A percentile compares a stretch with the other conserved stretches of the same genome.
phyloP scores from a whole-genome alignment of 2,113 vertebrate genomes.

The Etheostoma spectabile region DNA sequence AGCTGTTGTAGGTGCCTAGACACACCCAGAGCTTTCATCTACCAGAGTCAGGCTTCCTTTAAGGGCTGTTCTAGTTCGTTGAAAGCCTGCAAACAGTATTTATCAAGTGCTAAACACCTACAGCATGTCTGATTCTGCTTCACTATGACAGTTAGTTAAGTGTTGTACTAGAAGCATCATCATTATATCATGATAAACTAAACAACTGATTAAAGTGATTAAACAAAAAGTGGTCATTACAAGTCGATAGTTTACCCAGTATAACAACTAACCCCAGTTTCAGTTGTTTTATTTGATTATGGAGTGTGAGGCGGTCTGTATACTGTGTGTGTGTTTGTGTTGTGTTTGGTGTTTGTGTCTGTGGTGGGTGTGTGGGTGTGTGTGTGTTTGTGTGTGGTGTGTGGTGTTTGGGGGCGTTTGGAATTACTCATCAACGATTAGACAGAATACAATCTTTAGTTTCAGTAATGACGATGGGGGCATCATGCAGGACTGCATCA shows the following conservation, averaged over 20 bases:
- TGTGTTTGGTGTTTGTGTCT: too few species aligned
- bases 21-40: conserved; percentile 51
- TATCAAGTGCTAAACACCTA: conserved; percentile 3
- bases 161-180: not conserved
- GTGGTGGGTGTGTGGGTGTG: conserved; percentile 9
- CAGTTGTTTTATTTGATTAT: not conserved
- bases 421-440: not conserved
- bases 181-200: not conserved
- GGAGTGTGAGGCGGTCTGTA: not conserved
- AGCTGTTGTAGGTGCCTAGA: conserved; percentile 41
- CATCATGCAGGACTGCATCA: not conserved
- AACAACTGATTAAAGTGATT: not conserved
- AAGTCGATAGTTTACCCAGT: not conserved
- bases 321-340: not conserved
- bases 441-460: not conserved
- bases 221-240: not conserved
- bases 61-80: conserved; percentile 1
- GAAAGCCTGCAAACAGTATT: not conserved
- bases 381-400: conserved; percentile 2
- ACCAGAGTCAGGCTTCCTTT: conserved; percentile 11
- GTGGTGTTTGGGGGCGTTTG: not conserved
- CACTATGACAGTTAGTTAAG: not conserved
- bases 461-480: not conserved
- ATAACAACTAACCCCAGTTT: not conserved
- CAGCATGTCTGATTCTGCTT: not conserved